Evolutionary conservation across 2,888 invertebrate species (phyloP), one percentile per base, ranked within the genome.

Genomic region (Tiliacea aurago): DNA sequence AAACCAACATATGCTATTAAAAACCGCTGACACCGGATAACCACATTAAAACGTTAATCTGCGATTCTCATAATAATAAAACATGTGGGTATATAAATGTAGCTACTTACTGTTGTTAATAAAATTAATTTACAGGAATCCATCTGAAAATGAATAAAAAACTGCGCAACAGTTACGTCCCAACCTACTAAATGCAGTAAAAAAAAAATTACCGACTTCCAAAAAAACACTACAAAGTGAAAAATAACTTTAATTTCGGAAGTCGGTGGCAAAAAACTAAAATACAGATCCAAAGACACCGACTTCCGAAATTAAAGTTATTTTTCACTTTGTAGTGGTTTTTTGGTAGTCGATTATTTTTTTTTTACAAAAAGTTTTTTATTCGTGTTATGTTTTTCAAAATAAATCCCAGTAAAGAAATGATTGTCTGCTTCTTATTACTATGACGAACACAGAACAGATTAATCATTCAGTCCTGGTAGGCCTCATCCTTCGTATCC

Each of bases 401-500:
- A 67, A 63, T 70, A 28, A 49, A 47, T 18, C 70, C 49, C 43
- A 51, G 37, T 65, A 45, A 45, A 65, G 56, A 67, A 61, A 59
- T 58, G 49, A 59, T 66, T 70, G 61, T 33, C 37, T 64, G 61
- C 56, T 67, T 78, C 66, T 69, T 84, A 67, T 73, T 58, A 56
- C 45, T 61, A 55, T 61, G 76, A 62, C 62, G 65, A 79, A 64
- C 63, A 49, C 45, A 70, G 55, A 76, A 80, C 55, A 73, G 59
- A 84, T 83, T 63, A 73, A 84, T 81, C 82, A 83, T 81, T 62
- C 53, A 66, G 28, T 59, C 49, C 68, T 80, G 67, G 64, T 59
- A 76, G 63, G 58, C 61, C 75, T 70, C 76, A 83, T 72, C 43
- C 65, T 66, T 65, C 67, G 66, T 73, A 70, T 78, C 62, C 51